Evolutionary conservation across 1,140 invertebrate species (phyloP).

Genomic region (Drosophila lacteicornis): DNA sequence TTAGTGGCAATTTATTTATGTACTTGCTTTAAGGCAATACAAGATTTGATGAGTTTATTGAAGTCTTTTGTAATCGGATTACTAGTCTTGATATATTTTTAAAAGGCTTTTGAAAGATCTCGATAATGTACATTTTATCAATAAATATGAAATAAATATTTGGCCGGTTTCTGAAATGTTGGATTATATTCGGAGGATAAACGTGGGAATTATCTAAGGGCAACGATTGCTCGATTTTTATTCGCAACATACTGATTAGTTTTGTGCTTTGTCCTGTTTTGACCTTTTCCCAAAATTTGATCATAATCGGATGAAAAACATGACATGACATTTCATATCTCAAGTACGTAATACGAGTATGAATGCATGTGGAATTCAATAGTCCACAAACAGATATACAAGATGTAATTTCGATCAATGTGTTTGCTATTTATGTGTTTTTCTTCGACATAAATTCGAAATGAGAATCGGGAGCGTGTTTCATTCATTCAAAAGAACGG

Average conservation of each 20-base stretch:
- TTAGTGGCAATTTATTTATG: slow-evolving; percentile 1
- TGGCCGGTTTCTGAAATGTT: not conserved
- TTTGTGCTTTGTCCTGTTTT: no score
- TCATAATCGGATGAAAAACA: no score
- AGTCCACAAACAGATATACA: slow-evolving; percentile 42
- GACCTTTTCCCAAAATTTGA: no score
- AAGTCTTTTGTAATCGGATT: not conserved
- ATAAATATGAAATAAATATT: not conserved
- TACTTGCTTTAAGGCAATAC: not conserved
- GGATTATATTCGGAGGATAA: no score
- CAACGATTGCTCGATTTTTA: no score
- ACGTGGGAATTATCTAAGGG: no score
- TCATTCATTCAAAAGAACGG: slow-evolving; percentile 15
- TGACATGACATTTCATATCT: not conserved
- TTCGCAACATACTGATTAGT: no score
- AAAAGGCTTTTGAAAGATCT: not conserved
- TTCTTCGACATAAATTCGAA: slow-evolving; percentile 14
- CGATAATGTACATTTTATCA: not conserved
- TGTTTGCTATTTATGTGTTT: slow-evolving; percentile 76
- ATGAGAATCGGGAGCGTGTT: slow-evolving; percentile 21
- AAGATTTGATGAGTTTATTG: not conserved
- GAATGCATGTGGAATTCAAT: slow-evolving; percentile 1
- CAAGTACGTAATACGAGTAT: not conserved
- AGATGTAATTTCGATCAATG: slow-evolving; percentile 48
- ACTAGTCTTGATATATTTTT: not conserved